Evolutionary conservation across 2,113 vertebrate species (phyloP), one percentile per base, ranked within the genome.

Genomic region (Petrocephalus microphthalmus): DNA sequence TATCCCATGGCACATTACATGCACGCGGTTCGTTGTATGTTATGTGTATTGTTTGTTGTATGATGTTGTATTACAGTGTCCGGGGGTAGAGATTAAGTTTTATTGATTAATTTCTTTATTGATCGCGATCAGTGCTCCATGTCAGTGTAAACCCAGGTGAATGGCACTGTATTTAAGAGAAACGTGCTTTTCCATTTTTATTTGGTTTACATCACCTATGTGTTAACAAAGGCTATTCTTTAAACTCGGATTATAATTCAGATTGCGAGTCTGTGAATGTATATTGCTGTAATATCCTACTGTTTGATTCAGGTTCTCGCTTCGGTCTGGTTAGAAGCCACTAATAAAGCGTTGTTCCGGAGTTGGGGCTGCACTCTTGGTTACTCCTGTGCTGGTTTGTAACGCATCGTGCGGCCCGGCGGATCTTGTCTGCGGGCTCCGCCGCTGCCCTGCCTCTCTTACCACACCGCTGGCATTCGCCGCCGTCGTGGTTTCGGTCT

Each of bases 401-500:
- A 20, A 78, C 29, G 13, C 29, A 37, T 74, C 29, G 33, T 42
- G 71, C 33, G 33, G 33, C 33, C 71, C 33, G 29, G 33, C 37
- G 29, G 33, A 37, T 74, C 67, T 11, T 11, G 67, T 8, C 10
- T 54, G 67, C 11, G 6, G 29, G 67, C 10, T 54, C 52, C 33
- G 29, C 10, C 52, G 25, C 2, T 15, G 33, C 25, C 33, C 67
- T 74, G 67, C 71, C 71, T 78, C 71, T 19, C 13, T 78, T 42
- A 37, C 33, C 60, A 67, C n/a, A 67, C 25, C 60, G n/a, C 25
- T 67, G 60, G n/a, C 60, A 67, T 42, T 33, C 37, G 33, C 37
- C 89, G 85, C 11, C 64, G 88, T 87, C 89, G 88, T 88, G 91
- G 91, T 93, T 92, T 78, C 60, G 60, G 60, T 67, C 10, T 42